Evolutionary conservation across 1,140 invertebrate species (phyloP).

Genomic region (Drosophila persimilis): DNA sequence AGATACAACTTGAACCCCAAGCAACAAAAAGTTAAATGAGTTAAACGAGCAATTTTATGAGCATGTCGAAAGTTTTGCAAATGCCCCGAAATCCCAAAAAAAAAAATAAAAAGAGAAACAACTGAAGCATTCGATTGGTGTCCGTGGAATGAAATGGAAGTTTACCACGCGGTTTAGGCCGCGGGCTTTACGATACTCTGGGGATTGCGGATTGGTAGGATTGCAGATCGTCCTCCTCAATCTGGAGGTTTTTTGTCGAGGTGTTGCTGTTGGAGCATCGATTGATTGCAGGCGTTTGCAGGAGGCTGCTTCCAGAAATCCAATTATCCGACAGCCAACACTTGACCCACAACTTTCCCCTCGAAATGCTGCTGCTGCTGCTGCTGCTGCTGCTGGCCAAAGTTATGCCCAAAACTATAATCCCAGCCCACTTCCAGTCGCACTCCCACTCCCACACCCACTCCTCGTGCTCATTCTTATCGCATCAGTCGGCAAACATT

Average conservation of each 20-base stretch:
- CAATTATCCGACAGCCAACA: slow-evolving; percentile 43
- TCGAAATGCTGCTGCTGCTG: too few species aligned
- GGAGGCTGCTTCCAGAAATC: slow-evolving; percentile 23
- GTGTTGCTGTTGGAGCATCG: too few species aligned
- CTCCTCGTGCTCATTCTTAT: slow-evolving; percentile 57
- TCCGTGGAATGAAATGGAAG: slow-evolving; percentile 1
- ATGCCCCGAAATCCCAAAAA: slow-evolving; percentile 46
- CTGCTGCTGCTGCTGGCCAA: slow-evolving; percentile 1
- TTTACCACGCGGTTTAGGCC: slow-evolving; percentile 8
- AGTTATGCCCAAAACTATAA: slow-evolving; percentile 32
- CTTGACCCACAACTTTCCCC: slow-evolving; percentile 43
- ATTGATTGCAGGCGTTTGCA: too few species aligned
- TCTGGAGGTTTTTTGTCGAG: too few species aligned
- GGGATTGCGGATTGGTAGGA: too few species aligned
- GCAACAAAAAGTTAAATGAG: slow-evolving; percentile 79
- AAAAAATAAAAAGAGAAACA: slow-evolving; percentile 18
- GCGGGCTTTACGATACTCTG: not conserved
- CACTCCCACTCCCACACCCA: not conserved
- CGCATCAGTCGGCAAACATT: slow-evolving; percentile 63
- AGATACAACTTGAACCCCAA: slow-evolving; percentile 28
- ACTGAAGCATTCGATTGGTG: slow-evolving; percentile 13
- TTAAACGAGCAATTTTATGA: slow-evolving; percentile 81
- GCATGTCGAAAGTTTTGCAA: slow-evolving; percentile 68
- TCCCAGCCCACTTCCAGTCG: not conserved
- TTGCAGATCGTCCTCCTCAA: too few species aligned